A percentile compares a stretch with the other conserved stretches of the same genome.
Evolutionary conservation across 2,797 vertebrate species (phyloP).

Genomic region (Amphiprion clarkii): DNA sequence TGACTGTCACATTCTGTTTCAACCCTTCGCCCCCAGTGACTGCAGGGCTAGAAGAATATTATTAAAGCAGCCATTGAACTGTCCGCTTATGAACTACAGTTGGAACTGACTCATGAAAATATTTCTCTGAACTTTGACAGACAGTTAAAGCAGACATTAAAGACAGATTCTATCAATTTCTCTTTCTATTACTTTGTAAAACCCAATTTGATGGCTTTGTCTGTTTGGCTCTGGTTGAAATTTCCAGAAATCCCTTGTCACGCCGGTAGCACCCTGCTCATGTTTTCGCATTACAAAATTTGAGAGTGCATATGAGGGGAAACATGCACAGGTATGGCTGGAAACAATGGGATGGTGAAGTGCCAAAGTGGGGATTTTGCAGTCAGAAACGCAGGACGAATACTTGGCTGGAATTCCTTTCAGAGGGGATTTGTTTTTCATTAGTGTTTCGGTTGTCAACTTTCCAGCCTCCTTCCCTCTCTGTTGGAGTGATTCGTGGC

Average conservation of each 20-base stretch:
- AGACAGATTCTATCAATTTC: neutral
- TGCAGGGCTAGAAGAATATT: constrained; percentile 36
- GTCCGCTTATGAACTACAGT: constrained; percentile 32
- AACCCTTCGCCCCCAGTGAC: constrained; percentile 35
- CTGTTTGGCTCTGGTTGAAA: constrained; percentile 1
- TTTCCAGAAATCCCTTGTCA: constrained; percentile 8
- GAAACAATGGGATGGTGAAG: constrained; percentile 35
- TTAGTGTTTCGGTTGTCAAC: constrained; percentile 46
- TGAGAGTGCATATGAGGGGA: constrained; percentile 18
- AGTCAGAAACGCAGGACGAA: constrained; percentile 45
- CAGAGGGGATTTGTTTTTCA: constrained; percentile 67
- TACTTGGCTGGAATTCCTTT: constrained; percentile 38
- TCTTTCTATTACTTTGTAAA: constrained; percentile 28
- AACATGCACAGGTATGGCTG: constrained; percentile 40
- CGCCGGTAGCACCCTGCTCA: neutral
- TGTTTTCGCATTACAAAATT: constrained; percentile 40
- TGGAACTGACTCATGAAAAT: constrained; percentile 1
- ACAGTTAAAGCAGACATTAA: neutral
- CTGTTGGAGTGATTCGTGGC: constrained; percentile 33
- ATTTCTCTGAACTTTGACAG: constrained; percentile 19
- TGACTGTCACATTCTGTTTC: constrained; percentile 59
- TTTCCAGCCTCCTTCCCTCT: constrained; percentile 21
- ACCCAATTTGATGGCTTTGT: neutral
- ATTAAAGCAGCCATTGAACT: constrained; percentile 40
- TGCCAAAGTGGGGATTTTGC: constrained; percentile 54